phyloP scores from a whole-genome alignment of 2,113 vertebrate genomes.

The Numida meleagris region DNA sequence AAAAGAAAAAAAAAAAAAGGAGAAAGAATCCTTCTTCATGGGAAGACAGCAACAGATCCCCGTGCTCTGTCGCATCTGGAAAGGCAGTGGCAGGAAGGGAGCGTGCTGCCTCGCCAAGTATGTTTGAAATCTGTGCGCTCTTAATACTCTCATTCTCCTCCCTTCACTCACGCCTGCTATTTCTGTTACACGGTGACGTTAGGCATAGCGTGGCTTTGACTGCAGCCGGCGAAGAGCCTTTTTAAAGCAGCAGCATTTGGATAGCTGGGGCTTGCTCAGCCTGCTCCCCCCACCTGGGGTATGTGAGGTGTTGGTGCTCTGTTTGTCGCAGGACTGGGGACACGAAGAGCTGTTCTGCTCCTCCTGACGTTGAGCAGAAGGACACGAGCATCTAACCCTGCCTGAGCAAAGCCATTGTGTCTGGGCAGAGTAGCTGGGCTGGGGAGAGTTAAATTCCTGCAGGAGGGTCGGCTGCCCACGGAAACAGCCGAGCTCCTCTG shows the following conservation, averaged over 20 bases:
- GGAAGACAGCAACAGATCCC: neutral
- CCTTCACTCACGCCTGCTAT: slow-evolving; percentile 70
- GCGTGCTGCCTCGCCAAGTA: slow-evolving; percentile 31
- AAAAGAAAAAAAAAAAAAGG: neutral
- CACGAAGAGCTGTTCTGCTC: neutral
- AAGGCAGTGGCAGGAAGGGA: neutral
- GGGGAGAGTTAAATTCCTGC: slow-evolving; percentile 44
- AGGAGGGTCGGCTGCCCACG: neutral
- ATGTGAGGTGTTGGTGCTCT: accelerated
- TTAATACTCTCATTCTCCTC: slow-evolving; percentile 55
- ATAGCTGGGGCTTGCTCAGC: neutral
- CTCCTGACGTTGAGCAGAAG: accelerated
- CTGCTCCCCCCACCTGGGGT: neutral
- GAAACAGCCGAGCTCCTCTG: neutral
- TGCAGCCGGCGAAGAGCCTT: slow-evolving; percentile 31
- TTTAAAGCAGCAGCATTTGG: slow-evolving; percentile 67
- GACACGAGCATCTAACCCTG: accelerated
- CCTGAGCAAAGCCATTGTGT: neutral
- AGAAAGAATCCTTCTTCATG: slow-evolving; percentile 11
- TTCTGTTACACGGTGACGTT: slow-evolving; percentile 68
- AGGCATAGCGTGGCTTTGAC: slow-evolving; percentile 42
- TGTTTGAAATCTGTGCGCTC: slow-evolving; percentile 72
- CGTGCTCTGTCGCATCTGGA: slow-evolving; percentile 30
- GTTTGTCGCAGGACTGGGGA: accelerated
- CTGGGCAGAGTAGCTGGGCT: neutral